Evolutionary conservation across 1,140 invertebrate genomes (phyloP), one percentile per base, ranked within the genome.

Genomic region (Drosophila nigromelanica): DNA sequence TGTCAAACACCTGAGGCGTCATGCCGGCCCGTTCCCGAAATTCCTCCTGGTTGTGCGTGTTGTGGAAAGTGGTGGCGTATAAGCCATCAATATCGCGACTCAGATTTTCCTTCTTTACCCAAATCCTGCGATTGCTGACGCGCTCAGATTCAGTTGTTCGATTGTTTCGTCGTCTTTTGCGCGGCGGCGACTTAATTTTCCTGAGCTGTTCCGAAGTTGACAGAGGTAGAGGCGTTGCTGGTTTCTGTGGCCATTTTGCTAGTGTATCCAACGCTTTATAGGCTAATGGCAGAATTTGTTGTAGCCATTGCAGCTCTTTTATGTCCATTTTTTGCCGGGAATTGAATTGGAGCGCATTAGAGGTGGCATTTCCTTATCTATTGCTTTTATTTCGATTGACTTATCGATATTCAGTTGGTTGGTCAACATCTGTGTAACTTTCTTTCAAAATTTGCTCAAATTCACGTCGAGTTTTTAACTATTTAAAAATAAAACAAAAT

Each of bases 1-100:
- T 59, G 7, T 59, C 37, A 7, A 67, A 67, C 6, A 51, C 54
- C 24, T 58, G 63, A 5, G 45, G 43, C 14, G 64, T 51, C 45
- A 67, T 51, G 33, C 64, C 35, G 8, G 64, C 42, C 4, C 45
- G 64, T 1, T 4, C 21, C 5, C 21, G 18, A 14, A 67, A 59
- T 5, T 67, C 54, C 1, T 51, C 54, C n/a, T 35, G 45, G 15
- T 68, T 42, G 14, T 21, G 6, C 14, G 6, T 10, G 4, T 45
- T 8, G 5, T 50, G n/a, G 8, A 58, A 58, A 8, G 45, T 67
- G 21, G 54, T 67, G 35, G 54, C 54, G 33, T 58, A 58, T 8
- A 58, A 24, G 5, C 45, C 54, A 37, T 67, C 63, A 35, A 18
- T 42, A 50, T 67, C 54, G 14, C 55, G 54, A 24, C 24, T 50